Percentiles rank a stretch among this genome's conserved stretches.
Evolutionary conservation across 2,797 vertebrate species (phyloP).

Genomic region (Podarcis lilfordi): DNA sequence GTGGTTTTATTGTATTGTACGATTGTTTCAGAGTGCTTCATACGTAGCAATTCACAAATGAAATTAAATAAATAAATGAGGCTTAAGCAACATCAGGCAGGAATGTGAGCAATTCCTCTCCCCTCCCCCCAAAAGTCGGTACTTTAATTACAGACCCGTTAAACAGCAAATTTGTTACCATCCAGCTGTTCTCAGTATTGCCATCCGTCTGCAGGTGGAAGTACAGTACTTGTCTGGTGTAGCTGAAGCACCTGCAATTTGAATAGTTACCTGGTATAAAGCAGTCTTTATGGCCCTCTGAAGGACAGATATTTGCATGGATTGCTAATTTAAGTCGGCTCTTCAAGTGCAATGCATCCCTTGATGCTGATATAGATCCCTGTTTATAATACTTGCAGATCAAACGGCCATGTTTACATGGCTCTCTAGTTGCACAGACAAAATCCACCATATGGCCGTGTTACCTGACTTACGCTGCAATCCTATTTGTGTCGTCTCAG

Average conservation of each 20-base stretch:
- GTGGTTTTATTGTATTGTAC: no score
- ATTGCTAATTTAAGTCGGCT: constrained; percentile 73
- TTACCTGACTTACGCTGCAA: background rate
- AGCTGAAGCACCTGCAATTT: constrained; percentile 68
- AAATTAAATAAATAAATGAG: background rate
- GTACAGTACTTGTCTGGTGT: constrained; percentile 46
- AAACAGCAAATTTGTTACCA: constrained; percentile 52
- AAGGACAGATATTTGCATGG: constrained; percentile 73
- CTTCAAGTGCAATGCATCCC: constrained; percentile 60
- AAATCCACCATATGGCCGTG: constrained; percentile 48
- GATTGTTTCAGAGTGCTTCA: no score
- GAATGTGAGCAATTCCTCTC: constrained; percentile 44
- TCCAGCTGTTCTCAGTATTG: constrained; percentile 52
- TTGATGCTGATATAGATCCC: constrained; percentile 66
- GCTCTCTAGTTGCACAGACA: constrained; percentile 60
- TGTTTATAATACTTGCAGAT: constrained; percentile 68
- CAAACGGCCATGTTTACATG: constrained; percentile 71
- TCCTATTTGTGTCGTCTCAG: no score
- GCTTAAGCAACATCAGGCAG: constrained; percentile 40
- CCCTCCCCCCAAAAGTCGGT: constrained; percentile 37
- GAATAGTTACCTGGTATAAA: constrained; percentile 54
- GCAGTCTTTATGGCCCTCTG: constrained; percentile 68
- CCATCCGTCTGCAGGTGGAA: constrained; percentile 61
- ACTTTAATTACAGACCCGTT: constrained; percentile 35
- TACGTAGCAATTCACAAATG: no score